Conservation (phyloP, 1,140 invertebrate species). For the Anoplophora glabripennis region DNA sequence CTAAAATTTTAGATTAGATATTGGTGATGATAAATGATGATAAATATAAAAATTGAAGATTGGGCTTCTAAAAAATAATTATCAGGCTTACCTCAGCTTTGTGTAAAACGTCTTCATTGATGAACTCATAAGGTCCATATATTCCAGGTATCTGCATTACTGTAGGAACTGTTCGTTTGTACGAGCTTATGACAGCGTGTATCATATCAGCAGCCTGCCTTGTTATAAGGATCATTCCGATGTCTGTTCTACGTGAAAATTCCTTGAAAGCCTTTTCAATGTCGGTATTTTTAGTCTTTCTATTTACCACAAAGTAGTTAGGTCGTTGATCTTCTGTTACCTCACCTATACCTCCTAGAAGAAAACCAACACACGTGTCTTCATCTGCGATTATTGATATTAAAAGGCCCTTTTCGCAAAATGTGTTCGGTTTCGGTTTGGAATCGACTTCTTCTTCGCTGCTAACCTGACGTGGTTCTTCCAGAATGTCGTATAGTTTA, state of each 20-base stretch:
- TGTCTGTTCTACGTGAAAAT: constrained; percentile 18
- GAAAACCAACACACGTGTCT: constrained; percentile 29
- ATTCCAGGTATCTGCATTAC: constrained; percentile 29
- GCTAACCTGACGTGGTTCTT: no score
- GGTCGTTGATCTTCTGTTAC: constrained; percentile 7
- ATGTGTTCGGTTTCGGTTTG: no score
- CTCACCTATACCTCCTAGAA: constrained; percentile 28
- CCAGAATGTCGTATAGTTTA: no score
- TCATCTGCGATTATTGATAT: constrained; percentile 28
- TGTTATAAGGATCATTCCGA: constrained; percentile 23
- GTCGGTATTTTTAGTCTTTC: constrained; percentile 11
- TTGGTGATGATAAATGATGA: no score
- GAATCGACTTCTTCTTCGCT: no score
- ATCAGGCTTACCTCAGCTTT: neutral
- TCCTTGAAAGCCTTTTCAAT: constrained; percentile 15
- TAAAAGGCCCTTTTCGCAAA: no score
- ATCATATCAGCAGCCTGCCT: constrained; percentile 26
- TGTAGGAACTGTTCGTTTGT: constrained; percentile 15
- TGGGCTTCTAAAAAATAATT: no score
- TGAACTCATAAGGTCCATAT: constrained; percentile 27
- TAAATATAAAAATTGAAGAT: no score
- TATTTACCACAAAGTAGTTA: constrained; percentile 21
- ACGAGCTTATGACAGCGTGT: neutral
- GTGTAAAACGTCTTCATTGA: constrained; percentile 1
- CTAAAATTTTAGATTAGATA: no score